Base-by-base conservation (phyloP, 2,113 vertebrate species). In the Zosterops japonicus region DNA sequence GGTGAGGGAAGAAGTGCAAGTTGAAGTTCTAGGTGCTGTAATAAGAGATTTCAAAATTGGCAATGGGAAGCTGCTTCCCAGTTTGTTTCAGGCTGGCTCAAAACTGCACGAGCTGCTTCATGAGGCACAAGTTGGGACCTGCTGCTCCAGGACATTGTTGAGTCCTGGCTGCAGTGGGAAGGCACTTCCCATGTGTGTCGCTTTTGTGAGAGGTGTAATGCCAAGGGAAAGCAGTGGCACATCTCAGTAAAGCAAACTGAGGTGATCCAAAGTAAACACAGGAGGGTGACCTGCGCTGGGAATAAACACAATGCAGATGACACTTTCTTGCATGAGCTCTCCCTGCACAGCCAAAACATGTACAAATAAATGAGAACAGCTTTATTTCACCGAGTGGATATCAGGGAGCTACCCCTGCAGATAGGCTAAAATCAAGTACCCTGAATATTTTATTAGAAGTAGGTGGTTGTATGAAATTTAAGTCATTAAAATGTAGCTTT, bases 121-220 rank as follows among this genome's bases (percentile, higher is more conserved):
- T 1, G 4, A 36, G 28, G 28, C 81, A 33, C 33, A 47, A 9
- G 27, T 8, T 11, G 25, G 56, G 29, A 74, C 14, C 60, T 74
- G 35, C 56, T 89, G 53, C 49, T 69, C 42, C 47, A 8, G 39
- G 70, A 8, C 0, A 0, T 28, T 4, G 4, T 1, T 44, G 76
- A 29, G 39, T 27, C 42, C 65, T 75, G 65, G 18, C 60, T 56
- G 65, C 1, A 2, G 28, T 29, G 47, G 44, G 15, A n/a, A 39
- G 7, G 12, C 21, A 28, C 24, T 71, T 69, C 33, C 71, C 11
- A 1, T 12, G 28, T 41, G 31, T 49, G 14, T 14, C 15, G 9
- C 20, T 55, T 75, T 19, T 0, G 2, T 25, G 60, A 89, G 71
- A 55, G 31, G 2, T 42, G 12, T 9, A 19, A 50, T 21, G 55